These are phyloP conservation scores for Tribolium madens DNA, from an alignment of 1,140 invertebrate species.

Conservation along the genomic window DNA sequence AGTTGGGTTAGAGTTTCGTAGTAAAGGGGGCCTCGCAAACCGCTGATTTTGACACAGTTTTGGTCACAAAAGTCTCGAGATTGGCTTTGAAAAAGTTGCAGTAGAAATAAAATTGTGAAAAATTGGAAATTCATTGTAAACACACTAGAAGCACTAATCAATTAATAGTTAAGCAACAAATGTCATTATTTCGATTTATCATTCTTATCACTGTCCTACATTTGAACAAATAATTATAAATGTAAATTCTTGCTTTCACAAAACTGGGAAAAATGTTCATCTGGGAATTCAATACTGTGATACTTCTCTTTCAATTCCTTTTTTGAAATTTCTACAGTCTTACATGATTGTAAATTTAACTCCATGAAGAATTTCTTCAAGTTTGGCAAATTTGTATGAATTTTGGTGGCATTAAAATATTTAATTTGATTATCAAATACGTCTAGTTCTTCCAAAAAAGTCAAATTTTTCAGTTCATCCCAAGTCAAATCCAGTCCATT, in stretches of 20 bases:
- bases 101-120: neutral
- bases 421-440: neutral
- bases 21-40: neutral
- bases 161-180: no score
- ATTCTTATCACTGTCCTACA: neutral
- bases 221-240: no score
- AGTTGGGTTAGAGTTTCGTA: neutral
- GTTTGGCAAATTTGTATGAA: neutral
- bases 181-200: neutral
- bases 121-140: neutral
- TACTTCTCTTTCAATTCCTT: neutral
- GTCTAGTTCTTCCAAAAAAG: neutral
- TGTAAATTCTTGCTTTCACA: neutral
- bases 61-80: neutral
- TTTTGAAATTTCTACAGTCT: neutral
- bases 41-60: neutral
- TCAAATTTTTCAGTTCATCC: conserved; percentile 6
- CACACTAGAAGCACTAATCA: no score
- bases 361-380: neutral
- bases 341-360: neutral
- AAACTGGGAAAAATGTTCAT: neutral
- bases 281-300: neutral
- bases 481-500: neutral
- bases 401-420: neutral
- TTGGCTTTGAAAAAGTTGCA: neutral